Base-by-base conservation (phyloP, 2,113 vertebrate species). In the Pseudolaguvia tuberculata region DNA sequence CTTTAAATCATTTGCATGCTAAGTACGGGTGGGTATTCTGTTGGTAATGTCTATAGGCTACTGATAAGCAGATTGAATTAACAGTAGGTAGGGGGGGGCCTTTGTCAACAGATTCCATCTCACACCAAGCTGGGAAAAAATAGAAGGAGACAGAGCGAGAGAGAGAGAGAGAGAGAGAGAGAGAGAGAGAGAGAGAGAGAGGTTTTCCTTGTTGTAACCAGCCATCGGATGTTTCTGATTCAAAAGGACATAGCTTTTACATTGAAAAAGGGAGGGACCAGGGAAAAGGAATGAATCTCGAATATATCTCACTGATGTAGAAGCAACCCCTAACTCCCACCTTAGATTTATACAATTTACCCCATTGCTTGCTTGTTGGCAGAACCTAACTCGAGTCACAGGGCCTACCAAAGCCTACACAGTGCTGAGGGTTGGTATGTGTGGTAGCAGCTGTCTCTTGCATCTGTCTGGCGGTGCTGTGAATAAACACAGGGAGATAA, bases 11-110 rank as follows among this genome's bases (percentile, higher is more conserved):
- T 81, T 81, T 78, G 73, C 76, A 81, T 81, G 76, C 72, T 81
- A 81, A 79, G 77, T 76, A 79, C 51, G 80, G 80, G 80, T 81
- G 68, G 73, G 39, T 81, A 76, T 81, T 81, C 70, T 72, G 68
- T 79, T 81, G 80, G 71, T 81, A 76, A 81, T 79, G 73, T 27
- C 55, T 73, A 76, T 73, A 72, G 62, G 71, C 65, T 29, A 81
- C 69, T 69, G 76, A 81, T 81, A 81, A 78, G 77, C 69, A 81
- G 80, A 79, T 76, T 79, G 78, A 81, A 81, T 81, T 70, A 81
- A 75, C 80, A 63, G 72, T 77, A 68, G 71, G 4, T 50, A n/a
- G n/a, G 61, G 62, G 53, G 35, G 25, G n/a, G 35, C 69, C 48
- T 67, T 81, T 72, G 68, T 72, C 70, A 68, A 59, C 50, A 78